These are phyloP conservation scores for Neostethus bicornis DNA, from an alignment of 2,797 vertebrate genomes.

Conservation along the genomic window DNA sequence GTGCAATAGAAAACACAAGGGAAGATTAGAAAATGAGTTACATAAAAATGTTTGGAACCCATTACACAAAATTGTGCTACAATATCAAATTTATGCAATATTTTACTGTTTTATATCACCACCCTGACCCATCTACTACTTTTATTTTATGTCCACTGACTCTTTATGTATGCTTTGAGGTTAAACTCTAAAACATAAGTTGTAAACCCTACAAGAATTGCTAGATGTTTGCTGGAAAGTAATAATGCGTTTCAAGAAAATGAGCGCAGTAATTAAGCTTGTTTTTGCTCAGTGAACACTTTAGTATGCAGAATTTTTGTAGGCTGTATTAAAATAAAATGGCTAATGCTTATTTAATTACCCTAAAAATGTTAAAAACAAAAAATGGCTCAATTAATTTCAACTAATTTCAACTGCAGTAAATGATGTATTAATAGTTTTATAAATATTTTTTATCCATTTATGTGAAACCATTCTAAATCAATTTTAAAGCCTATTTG, in stretches of 20 bases:
- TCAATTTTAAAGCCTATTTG: no score
- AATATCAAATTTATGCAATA: slow-evolving; percentile 39
- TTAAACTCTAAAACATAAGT: slow-evolving; percentile 29
- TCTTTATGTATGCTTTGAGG: slow-evolving; percentile 5
- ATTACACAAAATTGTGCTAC: slow-evolving; percentile 33
- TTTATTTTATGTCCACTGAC: slow-evolving; percentile 6
- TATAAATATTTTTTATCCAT: no score
- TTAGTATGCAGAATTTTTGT: no score
- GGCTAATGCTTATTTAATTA: no score
- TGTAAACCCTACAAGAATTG: slow-evolving; percentile 37
- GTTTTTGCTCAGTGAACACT: no score
- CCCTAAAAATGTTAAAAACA: no score
- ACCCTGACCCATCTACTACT: slow-evolving; percentile 33
- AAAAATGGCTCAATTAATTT: no score
- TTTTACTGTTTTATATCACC: slow-evolving; percentile 56
- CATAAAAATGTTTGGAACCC: slow-evolving; percentile 14
- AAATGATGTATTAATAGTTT: no score
- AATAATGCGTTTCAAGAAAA: slow-evolving; percentile 29
- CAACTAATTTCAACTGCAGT: no score
- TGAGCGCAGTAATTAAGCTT: slow-evolving; percentile 31
- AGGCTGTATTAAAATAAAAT: slow-evolving; percentile 46
- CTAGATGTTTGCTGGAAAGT: slow-evolving; percentile 21
- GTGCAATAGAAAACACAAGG: not conserved
- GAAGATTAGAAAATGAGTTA: not conserved
- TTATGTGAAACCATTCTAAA: no score